Conservation (phyloP, 2,113 vertebrate genomes). For the Sapajus apella region DNA sequence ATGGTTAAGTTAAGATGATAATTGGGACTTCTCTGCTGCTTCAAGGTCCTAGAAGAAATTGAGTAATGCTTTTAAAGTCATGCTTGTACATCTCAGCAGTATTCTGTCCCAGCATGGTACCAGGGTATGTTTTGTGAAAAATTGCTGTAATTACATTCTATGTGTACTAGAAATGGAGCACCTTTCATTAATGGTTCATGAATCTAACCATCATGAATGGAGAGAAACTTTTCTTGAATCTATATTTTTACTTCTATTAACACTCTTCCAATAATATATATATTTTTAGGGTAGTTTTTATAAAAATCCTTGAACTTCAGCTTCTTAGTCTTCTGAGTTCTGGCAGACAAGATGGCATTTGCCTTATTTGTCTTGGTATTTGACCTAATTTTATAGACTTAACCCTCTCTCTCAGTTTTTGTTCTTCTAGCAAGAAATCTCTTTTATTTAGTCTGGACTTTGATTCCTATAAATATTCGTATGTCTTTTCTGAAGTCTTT, state of each 20-base stretch:
- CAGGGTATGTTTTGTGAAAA: conserved; percentile 17
- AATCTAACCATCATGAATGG: neutral
- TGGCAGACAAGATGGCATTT: neutral
- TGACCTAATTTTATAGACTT: neutral
- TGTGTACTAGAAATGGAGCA: neutral
- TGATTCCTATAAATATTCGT: neutral
- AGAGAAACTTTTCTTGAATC: neutral
- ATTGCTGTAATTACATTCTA: neutral
- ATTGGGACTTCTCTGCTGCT: neutral
- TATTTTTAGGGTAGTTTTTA: neutral
- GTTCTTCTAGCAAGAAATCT: neutral
- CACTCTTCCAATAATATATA: neutral
- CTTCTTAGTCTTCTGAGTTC: neutral
- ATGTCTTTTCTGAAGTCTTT: neutral
- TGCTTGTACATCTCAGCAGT: neutral
- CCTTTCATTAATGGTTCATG: neutral
- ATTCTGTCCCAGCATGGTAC: neutral
- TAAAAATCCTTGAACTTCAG: neutral
- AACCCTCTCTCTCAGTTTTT: neutral
- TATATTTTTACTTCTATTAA: neutral
- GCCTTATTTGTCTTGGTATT: neutral
- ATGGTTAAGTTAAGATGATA: neutral
- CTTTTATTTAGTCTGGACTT: conserved; percentile 30
- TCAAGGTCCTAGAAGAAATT: neutral
- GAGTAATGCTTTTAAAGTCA: neutral